A percentile compares a stretch with the other conserved stretches of the same genome.
Conservation (phyloP, 2,113 vertebrate genomes). For the Callospermophilus lateralis region DNA sequence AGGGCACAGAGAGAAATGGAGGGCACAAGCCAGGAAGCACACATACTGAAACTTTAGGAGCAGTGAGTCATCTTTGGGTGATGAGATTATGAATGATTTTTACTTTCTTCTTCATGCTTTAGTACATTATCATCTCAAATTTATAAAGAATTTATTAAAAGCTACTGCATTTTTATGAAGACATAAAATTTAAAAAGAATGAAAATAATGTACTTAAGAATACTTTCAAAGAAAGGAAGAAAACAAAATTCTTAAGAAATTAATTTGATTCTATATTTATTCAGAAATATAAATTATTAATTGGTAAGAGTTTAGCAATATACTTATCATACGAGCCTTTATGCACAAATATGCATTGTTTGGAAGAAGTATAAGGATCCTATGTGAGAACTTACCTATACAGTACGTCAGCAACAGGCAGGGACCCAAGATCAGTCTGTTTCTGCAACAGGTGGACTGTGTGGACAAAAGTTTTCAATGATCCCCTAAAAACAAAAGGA, state of each 20-base stretch:
- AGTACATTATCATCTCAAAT: conserved; percentile 37
- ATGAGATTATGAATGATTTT: conserved; percentile 43
- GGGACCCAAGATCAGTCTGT: conserved; percentile 95
- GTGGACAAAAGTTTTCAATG: conserved; percentile 99
- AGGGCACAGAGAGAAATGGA: not conserved
- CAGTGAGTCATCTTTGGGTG: not conserved
- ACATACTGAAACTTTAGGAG: not conserved
- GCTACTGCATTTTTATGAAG: conserved; percentile 29
- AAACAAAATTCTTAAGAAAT: conserved; percentile 39
- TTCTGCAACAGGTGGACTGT: conserved; percentile 99
- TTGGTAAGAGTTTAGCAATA: conserved; percentile 22
- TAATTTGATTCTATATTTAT: conserved; percentile 33
- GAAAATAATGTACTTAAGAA: conserved; percentile 31
- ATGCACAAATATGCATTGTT: not conserved
- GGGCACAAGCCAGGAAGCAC: not conserved
- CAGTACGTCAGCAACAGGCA: conserved; percentile 98
- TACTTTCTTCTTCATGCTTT: conserved; percentile 46
- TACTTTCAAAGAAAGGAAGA: not conserved
- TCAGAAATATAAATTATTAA: conserved; percentile 26
- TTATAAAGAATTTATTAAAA: conserved; percentile 47
- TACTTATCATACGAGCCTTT: not conserved
- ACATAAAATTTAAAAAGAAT: conserved; percentile 6
- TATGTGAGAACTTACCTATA: conserved; percentile 92
- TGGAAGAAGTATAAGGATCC: not conserved
- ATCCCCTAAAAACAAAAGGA: conserved; percentile 91